These are phyloP conservation scores for Scyliorhinus canicula DNA, from an alignment of 2,797 vertebrate genomes.

Conservation along the genomic window DNA sequence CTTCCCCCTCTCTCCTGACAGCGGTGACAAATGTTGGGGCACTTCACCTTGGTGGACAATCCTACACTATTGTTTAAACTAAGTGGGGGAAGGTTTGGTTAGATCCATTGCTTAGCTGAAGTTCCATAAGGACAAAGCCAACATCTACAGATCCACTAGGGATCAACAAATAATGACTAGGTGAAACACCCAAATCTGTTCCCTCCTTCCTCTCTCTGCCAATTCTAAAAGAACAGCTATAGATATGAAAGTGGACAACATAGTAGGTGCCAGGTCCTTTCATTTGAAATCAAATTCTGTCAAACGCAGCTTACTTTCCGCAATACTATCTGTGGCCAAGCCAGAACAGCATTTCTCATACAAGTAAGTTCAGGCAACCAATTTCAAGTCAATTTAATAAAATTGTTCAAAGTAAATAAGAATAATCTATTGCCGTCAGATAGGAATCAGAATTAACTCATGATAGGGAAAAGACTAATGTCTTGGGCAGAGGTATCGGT, in stretches of 20 bases:
- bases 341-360: neutral
- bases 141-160: neutral
- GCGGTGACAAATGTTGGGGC: neutral
- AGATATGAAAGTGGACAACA: neutral
- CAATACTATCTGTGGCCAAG: neutral
- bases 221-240: neutral
- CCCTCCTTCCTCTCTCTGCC: neutral
- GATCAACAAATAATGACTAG: neutral
- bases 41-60: neutral
- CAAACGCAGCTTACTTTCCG: neutral
- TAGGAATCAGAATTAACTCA: neutral
- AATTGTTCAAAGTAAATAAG: neutral
- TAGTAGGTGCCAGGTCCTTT: neutral
- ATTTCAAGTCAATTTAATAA: neutral
- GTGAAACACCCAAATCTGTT: neutral
- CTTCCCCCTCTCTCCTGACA: neutral
- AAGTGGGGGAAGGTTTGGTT: neutral
- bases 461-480: neutral
- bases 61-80: neutral
- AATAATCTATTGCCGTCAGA: neutral
- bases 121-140: neutral
- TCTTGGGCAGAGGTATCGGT: neutral
- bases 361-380: neutral
- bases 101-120: too few relatives aligned
- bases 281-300: neutral